These are phyloP conservation scores for Microctonus aethiopoides DNA, from an alignment of 2,888 invertebrate genomes.

Conservation along the genomic window DNA sequence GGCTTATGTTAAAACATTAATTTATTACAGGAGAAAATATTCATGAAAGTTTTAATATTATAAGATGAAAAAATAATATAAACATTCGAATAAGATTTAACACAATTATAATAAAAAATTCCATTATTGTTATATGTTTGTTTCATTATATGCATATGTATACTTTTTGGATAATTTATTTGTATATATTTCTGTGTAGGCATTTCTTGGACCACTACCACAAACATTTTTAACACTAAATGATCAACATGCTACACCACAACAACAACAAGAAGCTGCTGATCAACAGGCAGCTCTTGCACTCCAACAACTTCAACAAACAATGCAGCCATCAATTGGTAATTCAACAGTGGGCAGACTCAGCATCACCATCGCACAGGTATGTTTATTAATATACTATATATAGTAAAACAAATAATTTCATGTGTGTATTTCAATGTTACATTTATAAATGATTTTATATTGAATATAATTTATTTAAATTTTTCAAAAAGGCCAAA, in stretches of 20 bases:
- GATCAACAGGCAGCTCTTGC: conserved; percentile 84
- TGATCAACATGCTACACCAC: conserved; percentile 67
- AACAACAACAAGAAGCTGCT: conserved; percentile 78
- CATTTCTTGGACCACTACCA: conserved; percentile 83
- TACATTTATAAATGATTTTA: no score
- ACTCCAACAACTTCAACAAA: conserved; percentile 72
- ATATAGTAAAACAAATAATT: neutral
- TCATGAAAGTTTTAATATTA: no score
- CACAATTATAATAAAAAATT: neutral
- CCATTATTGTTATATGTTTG: no score
- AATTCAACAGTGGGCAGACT: conserved; percentile 76
- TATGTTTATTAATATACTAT: no score
- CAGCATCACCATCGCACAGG: conserved; percentile 87
- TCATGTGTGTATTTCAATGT: conserved; percentile 3
- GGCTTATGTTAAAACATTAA: no score
- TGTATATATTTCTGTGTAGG: conserved; percentile 66
- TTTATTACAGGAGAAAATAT: no score
- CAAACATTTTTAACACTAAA: conserved; percentile 77
- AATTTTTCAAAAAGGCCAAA: no score
- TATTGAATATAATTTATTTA: no score
- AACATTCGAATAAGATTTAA: neutral
- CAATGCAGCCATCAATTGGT: conserved; percentile 63
- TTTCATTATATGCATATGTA: neutral
- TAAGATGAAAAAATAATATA: no score
- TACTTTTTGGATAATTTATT: neutral